Percentiles rank a stretch among this genome's conserved stretches.
These are phyloP conservation scores for Drosophila miranda DNA, from an alignment of 1,140 invertebrate species.

Conservation along the genomic window DNA sequence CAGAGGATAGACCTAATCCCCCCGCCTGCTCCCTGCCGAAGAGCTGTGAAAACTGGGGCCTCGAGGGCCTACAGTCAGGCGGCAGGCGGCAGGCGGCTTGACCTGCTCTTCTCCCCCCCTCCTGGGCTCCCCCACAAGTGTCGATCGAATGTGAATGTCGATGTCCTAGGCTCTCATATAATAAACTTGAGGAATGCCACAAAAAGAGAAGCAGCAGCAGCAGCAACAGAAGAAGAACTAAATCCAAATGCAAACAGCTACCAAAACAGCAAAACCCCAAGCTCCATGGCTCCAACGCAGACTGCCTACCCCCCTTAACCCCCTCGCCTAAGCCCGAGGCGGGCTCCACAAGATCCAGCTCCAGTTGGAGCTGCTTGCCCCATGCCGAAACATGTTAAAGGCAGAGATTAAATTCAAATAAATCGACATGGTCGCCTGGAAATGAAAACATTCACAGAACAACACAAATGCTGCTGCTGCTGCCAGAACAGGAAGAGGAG, in stretches of 20 bases:
- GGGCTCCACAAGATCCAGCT: constrained; percentile 25
- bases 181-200: constrained; percentile 62
- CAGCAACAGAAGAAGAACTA: constrained; percentile 24
- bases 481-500: constrained; percentile 24
- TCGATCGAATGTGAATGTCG: constrained; percentile 58
- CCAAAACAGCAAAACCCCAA: constrained; percentile 27
- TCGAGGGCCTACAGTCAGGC: too few relatives aligned
- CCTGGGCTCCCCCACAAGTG: constrained; percentile 28
- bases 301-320: background rate
- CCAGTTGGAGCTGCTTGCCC: constrained; percentile 22
- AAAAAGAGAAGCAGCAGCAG: constrained; percentile 12
- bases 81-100: too few relatives aligned
- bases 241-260: constrained; percentile 43
- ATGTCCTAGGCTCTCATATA: constrained; percentile 56
- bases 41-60: constrained; percentile 1
- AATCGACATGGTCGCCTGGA: constrained; percentile 78
- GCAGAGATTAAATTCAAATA: constrained; percentile 80
- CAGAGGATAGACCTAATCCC: background rate
- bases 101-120: too few relatives aligned
- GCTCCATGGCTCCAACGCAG: constrained; percentile 13
- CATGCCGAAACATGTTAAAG: constrained; percentile 60
- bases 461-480: constrained; percentile 36
- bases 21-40: too few relatives aligned
- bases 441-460: constrained; percentile 77
- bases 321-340: too few relatives aligned